Conservation (phyloP, 35 echinoderm and acorn worm genomes). For the Patiria miniata region DNA sequence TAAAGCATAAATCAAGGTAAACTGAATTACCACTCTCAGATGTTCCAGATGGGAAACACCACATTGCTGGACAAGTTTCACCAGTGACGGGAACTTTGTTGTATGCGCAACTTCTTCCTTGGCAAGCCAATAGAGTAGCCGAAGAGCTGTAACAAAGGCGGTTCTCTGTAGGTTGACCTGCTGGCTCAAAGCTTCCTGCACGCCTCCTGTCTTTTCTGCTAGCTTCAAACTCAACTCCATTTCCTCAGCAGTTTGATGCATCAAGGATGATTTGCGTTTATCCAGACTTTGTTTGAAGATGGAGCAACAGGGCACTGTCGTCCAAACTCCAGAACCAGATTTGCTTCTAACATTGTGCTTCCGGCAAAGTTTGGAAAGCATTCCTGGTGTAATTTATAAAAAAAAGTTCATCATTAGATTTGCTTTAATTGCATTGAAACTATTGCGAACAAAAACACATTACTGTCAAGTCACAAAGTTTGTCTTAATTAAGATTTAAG, state of each 20-base stretch:
- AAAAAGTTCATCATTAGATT: too few species aligned
- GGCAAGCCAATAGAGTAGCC: constrained; percentile 20
- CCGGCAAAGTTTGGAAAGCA: neutral
- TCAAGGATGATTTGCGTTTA: neutral
- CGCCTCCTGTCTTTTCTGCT: constrained; percentile 27
- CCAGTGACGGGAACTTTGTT: neutral
- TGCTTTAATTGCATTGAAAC: too few species aligned
- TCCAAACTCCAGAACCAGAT: neutral
- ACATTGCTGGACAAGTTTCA: constrained; percentile 8
- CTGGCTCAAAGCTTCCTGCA: constrained; percentile 3
- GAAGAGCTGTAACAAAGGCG: constrained; percentile 25
- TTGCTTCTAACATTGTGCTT: neutral
- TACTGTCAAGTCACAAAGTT: too few species aligned
- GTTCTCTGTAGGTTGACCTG: constrained; percentile 9
- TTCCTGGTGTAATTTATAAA: neutral
- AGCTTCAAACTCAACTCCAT: neutral
- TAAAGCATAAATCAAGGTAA: too few species aligned
- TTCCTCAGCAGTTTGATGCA: neutral
- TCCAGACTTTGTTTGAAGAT: neutral
- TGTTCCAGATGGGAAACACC: constrained; percentile 16
- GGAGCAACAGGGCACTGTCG: neutral
- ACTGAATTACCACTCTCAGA: neutral
- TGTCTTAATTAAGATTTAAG: too few species aligned
- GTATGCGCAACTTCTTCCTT: constrained; percentile 34
- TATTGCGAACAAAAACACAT: too few species aligned